Conservation (phyloP, 2,797 vertebrate genomes). For the Paguma larvata region DNA sequence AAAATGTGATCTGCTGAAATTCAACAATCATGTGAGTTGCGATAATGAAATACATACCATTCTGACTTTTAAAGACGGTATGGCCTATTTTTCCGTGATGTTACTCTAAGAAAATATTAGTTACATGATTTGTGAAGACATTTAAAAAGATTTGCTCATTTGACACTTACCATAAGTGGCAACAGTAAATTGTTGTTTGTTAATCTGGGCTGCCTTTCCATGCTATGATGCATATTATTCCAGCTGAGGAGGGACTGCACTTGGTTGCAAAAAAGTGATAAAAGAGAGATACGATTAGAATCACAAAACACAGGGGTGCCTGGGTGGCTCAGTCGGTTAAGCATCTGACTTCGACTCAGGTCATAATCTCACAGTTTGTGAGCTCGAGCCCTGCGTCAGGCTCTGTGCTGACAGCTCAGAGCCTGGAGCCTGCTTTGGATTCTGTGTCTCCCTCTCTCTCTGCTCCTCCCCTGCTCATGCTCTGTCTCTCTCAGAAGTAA, state of each 20-base stretch:
- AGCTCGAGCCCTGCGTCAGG: too few relatives aligned
- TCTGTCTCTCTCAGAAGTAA: too few relatives aligned
- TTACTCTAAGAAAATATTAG: background rate
- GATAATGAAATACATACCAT: background rate
- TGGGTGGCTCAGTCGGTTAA: too few relatives aligned
- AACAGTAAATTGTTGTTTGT: conserved; percentile 65
- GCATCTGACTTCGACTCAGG: too few relatives aligned
- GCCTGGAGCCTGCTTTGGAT: too few relatives aligned
- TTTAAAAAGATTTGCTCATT: background rate
- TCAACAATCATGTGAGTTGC: background rate
- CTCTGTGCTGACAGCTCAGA: too few relatives aligned
- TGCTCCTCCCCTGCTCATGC: too few relatives aligned
- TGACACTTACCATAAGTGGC: conserved; percentile 66
- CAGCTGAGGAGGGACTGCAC: accelerated
- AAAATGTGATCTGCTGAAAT: conserved; percentile 37
- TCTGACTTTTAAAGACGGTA: background rate
- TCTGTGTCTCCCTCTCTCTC: too few relatives aligned
- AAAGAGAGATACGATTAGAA: conserved; percentile 34
- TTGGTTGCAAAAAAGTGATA: background rate
- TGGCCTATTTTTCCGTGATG: background rate
- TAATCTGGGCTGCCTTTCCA: background rate
- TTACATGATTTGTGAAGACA: background rate
- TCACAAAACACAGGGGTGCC: background rate
- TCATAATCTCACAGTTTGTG: too few relatives aligned
- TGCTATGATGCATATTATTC: background rate